These are phyloP conservation scores for Drosophila melanica DNA, from an alignment of 1,140 invertebrate species.

Conservation along the genomic window DNA sequence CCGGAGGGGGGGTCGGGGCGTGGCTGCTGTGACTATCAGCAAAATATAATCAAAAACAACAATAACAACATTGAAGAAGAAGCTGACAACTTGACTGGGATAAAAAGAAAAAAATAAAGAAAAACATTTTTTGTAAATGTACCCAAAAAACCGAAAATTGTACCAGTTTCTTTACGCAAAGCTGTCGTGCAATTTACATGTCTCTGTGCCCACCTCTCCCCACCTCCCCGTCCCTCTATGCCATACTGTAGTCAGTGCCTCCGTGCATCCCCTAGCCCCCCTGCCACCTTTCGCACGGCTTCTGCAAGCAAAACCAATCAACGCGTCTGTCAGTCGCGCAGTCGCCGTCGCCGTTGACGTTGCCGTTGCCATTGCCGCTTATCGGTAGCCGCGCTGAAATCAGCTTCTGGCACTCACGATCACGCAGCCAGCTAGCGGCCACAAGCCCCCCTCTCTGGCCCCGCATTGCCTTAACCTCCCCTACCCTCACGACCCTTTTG, in stretches of 20 bases:
- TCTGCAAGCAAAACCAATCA: conserved; percentile 79
- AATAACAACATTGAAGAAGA: conserved; percentile 26
- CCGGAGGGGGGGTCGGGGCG: conserved; percentile 32
- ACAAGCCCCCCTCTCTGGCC: neutral
- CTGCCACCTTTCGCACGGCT: conserved; percentile 16
- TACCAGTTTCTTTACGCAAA: conserved; percentile 57
- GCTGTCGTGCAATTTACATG: conserved; percentile 80
- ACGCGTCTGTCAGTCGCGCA: conserved; percentile 73
- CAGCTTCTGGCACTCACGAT: conserved; percentile 84
- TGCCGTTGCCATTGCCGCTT: conserved; percentile 43
- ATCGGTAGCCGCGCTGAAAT: conserved; percentile 79
- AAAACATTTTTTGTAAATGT: conserved; percentile 17
- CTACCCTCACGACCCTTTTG: conserved; percentile 56
- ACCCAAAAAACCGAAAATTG: conserved; percentile 49
- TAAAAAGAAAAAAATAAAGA: neutral
- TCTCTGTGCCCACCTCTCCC: conserved; percentile 36
- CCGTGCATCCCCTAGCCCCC: neutral
- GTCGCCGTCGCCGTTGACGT: conserved; percentile 7
- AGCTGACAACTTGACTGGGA: neutral
- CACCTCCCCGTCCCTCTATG: neutral
- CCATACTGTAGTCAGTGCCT: neutral
- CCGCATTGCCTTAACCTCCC: conserved; percentile 1
- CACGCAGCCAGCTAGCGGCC: conserved; percentile 18
- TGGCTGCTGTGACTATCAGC: conserved; percentile 65
- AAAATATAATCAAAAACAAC: conserved; percentile 63